phyloP scores from a whole-genome alignment of 2,888 invertebrate species.

The Resseliella maxima region DNA sequence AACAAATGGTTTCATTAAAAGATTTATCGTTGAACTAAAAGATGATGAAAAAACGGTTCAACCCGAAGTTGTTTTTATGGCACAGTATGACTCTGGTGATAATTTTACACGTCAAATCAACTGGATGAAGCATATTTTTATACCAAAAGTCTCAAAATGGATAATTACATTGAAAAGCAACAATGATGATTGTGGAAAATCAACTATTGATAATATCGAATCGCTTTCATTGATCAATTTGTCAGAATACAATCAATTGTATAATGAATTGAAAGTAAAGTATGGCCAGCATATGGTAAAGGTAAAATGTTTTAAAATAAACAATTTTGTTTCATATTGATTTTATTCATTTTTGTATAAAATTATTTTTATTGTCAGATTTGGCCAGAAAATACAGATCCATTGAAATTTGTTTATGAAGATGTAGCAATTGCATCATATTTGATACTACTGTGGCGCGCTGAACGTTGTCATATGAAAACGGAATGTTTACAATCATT shows the following conservation, averaged over 20 bases:
- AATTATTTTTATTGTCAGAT: conserved; percentile 70
- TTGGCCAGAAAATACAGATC: conserved; percentile 95
- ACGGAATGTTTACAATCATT: conserved; percentile 72
- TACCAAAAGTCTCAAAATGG: conserved; percentile 65
- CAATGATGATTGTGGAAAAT: conserved; percentile 71
- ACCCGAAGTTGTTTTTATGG: not conserved
- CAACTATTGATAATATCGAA: conserved; percentile 65
- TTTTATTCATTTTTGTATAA: not conserved
- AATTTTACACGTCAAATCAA: not conserved
- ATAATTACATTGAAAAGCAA: conserved; percentile 65
- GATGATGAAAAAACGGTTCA: not conserved
- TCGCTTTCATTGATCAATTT: conserved; percentile 77
- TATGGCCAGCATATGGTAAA: conserved; percentile 81
- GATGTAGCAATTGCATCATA: conserved; percentile 95
- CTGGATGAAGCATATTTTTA: conserved; percentile 63
- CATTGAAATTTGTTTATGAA: conserved; percentile 94
- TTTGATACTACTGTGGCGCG: conserved; percentile 82
- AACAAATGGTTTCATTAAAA: not conserved
- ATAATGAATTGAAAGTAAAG: conserved; percentile 80
- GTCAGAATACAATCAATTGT: conserved; percentile 78
- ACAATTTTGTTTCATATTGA: not conserved
- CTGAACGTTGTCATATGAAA: conserved; percentile 68
- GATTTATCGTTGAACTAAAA: not conserved
- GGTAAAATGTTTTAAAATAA: conserved; percentile 63
- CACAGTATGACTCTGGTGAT: not conserved